Evolutionary conservation across 2,113 vertebrate genomes (phyloP), one percentile per base, ranked within the genome.

Genomic region (Nibea albiflora): DNA sequence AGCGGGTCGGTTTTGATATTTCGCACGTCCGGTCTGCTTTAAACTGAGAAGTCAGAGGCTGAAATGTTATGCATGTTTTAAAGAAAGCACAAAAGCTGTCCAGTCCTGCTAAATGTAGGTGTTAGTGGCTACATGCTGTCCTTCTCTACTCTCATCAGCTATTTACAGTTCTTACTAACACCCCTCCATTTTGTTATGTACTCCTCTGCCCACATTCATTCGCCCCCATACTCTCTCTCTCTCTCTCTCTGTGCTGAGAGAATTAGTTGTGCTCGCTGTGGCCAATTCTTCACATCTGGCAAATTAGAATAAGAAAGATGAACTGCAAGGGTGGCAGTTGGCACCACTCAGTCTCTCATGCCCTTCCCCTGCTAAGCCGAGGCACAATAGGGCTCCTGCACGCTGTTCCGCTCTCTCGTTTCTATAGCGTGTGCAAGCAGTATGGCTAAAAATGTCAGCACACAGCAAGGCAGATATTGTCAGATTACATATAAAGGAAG

Each of bases 131-230:
- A 72, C 89, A 90, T 73, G 81, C 81, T 90, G 80, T 88, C 90
- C 76, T 89, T 78, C 78, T 89, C 86, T 83, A 80, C 91, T 92
- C 91, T 90, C 87, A 66, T 83, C 88, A 84, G 90, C 90, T 93
- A 92, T 94, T 93, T 93, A 90, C 89, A 85, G 92, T 89, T 79
- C 87, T 85, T 71, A 84, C 86, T 81, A 89, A 92, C 90, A 91
- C 87, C 85, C 92, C 83, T 92, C 91, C 92, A 92, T 94, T 93
- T 93, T 93, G 92, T 94, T 92, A 90, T 91, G 90, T 86, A 72
- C 89, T 88, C 88, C 14, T 8, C 89, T 84, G 87, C 92, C 93
- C 90, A 92, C 91, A 69, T 78, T 85, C 66, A 65, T 60, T 91
- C 89, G 85, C 90, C 90, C 89, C 88, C 90, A 66, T 90, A 85